These are phyloP conservation scores for Pollenia amentaria DNA, from an alignment of 2,888 invertebrate species.

Conservation along the genomic window DNA sequence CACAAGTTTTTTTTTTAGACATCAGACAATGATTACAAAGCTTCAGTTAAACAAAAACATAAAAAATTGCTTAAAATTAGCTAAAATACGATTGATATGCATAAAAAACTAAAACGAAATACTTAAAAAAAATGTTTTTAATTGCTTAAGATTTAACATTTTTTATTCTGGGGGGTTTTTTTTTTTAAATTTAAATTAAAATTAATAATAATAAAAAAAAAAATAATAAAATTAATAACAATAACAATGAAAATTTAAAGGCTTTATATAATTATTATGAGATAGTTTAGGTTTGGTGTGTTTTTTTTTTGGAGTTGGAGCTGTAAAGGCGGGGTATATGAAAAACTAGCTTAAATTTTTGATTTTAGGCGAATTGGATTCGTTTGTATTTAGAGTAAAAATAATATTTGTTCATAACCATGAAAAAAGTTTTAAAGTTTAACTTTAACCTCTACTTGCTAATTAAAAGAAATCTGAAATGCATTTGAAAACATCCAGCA, in stretches of 20 bases:
- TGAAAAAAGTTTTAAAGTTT: background rate
- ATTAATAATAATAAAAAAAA: conserved; percentile 20
- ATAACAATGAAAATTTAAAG: conserved; percentile 56
- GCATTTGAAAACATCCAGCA: conserved; percentile 13
- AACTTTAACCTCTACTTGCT: background rate
- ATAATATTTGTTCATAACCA: conserved; percentile 28
- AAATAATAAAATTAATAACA: conserved; percentile 66
- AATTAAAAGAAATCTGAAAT: conserved; percentile 5
- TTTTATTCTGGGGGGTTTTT: background rate
- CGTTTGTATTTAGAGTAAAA: conserved; percentile 1
- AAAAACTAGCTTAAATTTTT: conserved; percentile 50
- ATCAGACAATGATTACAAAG: conserved; percentile 38
- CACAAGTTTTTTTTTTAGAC: conserved; percentile 11
- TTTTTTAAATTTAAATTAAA: conserved; percentile 32
- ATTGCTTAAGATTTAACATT: conserved; percentile 10
- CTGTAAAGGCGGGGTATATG: conserved; percentile 34
- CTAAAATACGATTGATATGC: conserved; percentile 33
- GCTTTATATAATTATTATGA: conserved; percentile 9
- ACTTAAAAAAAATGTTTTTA: conserved; percentile 17
- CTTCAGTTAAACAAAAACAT: conserved; percentile 40
- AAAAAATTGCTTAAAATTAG: conserved; percentile 42
- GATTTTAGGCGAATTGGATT: conserved; percentile 47
- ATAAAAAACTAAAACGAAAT: conserved; percentile 46
- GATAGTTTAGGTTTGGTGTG: conserved; percentile 51
- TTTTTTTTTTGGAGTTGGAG: conserved; percentile 12